These are phyloP conservation scores for Odontocolon sp. DNA, from an alignment of 2,888 invertebrate species.

Conservation along the genomic window DNA sequence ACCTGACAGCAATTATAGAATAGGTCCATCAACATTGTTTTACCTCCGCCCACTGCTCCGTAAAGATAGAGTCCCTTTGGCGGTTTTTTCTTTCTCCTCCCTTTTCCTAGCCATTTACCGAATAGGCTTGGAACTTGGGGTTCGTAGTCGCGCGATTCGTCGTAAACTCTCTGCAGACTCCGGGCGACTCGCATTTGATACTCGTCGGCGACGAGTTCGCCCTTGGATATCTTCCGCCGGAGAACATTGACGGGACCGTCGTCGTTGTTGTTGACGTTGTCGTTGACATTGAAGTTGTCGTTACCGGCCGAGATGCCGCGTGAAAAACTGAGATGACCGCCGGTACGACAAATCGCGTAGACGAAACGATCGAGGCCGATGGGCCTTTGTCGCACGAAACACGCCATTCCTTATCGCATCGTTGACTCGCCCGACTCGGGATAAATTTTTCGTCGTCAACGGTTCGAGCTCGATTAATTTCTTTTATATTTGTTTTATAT, in stretches of 20 bases:
- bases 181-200: conserved; percentile 88
- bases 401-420: conserved; percentile 48
- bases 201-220: conserved; percentile 85
- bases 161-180: conserved; percentile 87
- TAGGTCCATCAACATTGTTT: conserved; percentile 99
- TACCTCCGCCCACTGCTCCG: conserved; percentile 97
- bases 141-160: conserved; percentile 84
- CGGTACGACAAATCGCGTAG: conserved; percentile 21
- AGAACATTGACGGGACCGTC: conserved; percentile 83
- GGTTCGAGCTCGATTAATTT: no score
- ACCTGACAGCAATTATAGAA: conserved; percentile 92
- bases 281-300: background rate
- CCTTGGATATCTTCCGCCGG: conserved; percentile 83
- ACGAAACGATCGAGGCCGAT: conserved; percentile 12
- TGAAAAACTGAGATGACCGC: background rate
- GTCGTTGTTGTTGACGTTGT: background rate
- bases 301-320: conserved; percentile 3
- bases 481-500: no score
- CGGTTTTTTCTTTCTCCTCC: conserved; percentile 78
- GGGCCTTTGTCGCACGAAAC: conserved; percentile 19
- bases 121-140: conserved; percentile 82
- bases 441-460: no score
- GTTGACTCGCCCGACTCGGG: no score
- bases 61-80: conserved; percentile 93
- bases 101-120: conserved; percentile 80